These are phyloP conservation scores for Centruroides vittatus DNA, from an alignment of 1,140 invertebrate genomes.

Conservation along the genomic window DNA sequence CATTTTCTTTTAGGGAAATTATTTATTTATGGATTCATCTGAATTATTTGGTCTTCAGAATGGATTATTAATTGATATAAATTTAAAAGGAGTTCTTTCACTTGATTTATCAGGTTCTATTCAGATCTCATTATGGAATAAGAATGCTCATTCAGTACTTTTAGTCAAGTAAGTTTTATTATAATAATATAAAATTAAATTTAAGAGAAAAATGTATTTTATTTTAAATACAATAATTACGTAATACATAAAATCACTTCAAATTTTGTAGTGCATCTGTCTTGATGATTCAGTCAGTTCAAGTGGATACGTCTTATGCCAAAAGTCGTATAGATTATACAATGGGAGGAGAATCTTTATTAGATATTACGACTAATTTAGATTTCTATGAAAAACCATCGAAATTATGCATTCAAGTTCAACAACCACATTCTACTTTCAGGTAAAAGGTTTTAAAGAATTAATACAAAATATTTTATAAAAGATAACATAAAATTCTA, in stretches of 20 bases:
- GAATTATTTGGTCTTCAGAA: conserved; percentile 51
- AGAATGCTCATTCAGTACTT: conserved; percentile 66
- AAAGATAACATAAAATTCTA: too few species aligned
- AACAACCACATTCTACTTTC: conserved; percentile 48
- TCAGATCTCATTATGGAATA: conserved; percentile 69
- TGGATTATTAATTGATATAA: conserved; percentile 55
- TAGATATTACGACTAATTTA: conserved; percentile 58
- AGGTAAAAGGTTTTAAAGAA: conserved; percentile 33
- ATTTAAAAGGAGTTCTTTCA: conserved; percentile 53
- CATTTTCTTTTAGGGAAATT: conserved; percentile 40
- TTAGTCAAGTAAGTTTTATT: conserved; percentile 44
- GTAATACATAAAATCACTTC: conserved; percentile 5
- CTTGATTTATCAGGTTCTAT: conserved; percentile 70
- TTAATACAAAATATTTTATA: too few species aligned
- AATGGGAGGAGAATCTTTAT: conserved; percentile 48
- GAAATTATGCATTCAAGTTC: conserved; percentile 63
- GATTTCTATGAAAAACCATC: conserved; percentile 58
- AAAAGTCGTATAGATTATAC: conserved; percentile 46
- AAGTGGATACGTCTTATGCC: conserved; percentile 49
- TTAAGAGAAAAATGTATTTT: neutral
- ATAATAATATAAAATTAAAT: neutral
- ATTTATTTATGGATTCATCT: conserved; percentile 55
- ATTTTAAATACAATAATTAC: conserved; percentile 1
- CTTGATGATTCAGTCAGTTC: conserved; percentile 46
- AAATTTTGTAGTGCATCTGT: conserved; percentile 46